Evolutionary conservation across 2,888 invertebrate species (phyloP).

Genomic region (Drosophila kokeensis): DNA sequence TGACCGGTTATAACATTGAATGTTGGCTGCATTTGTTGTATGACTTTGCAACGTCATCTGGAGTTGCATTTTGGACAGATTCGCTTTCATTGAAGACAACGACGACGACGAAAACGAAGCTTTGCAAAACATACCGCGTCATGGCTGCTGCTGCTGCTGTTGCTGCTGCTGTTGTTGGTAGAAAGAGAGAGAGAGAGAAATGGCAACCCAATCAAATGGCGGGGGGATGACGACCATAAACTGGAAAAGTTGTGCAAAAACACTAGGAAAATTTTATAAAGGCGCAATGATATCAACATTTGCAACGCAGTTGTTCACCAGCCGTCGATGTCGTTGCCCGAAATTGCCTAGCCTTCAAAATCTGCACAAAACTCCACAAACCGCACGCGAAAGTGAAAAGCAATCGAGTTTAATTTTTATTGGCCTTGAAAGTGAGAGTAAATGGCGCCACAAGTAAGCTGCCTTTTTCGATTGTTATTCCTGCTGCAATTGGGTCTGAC

Average conservation of each 20-base stretch:
- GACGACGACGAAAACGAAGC: conserved; percentile 23
- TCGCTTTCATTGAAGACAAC: conserved; percentile 67
- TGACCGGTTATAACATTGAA: conserved; percentile 76
- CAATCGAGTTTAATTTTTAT: conserved; percentile 19
- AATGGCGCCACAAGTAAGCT: conserved; percentile 35
- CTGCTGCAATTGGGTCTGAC: conserved; percentile 12
- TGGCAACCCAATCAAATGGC: conserved; percentile 54
- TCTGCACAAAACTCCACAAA: not conserved
- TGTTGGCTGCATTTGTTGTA: conserved; percentile 38
- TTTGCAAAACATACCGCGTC: conserved; percentile 32
- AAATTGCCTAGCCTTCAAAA: not conserved
- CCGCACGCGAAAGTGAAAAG: conserved; percentile 69
- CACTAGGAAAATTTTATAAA: conserved; percentile 74
- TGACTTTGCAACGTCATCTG: conserved; percentile 65
- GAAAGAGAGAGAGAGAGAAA: conserved; percentile 32
- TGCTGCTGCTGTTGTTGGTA: not conserved
- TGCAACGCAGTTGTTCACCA: conserved; percentile 66
- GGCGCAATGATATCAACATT: conserved; percentile 56
- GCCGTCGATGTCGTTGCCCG: conserved; percentile 45
- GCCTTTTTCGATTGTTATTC: conserved; percentile 11
- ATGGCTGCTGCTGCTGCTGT: conserved; percentile 8
- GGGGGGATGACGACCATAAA: conserved; percentile 34
- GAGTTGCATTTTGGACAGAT: conserved; percentile 57
- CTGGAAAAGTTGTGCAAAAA: conserved; percentile 76
- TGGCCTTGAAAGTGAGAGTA: conserved; percentile 71